Evolutionary conservation across 1,140 invertebrate genomes (phyloP).

Genomic region (Odontomachus brunneus): DNA sequence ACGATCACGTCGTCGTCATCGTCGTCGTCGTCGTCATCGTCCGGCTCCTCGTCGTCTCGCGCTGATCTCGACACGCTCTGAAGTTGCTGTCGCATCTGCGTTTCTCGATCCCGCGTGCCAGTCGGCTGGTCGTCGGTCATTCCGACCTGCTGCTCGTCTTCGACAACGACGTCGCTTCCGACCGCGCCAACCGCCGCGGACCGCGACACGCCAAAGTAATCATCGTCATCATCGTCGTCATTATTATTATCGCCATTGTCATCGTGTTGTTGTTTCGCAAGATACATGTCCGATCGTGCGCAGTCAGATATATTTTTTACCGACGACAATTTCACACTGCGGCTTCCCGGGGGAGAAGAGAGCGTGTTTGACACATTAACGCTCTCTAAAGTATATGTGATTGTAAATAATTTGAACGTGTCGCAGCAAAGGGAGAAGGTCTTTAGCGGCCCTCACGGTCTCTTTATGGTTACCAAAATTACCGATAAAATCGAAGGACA

Average conservation of each 20-base stretch:
- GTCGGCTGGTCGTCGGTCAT: not conserved
- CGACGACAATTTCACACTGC: slow-evolving; percentile 37
- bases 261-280: slow-evolving; percentile 21
- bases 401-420: too few relatives aligned
- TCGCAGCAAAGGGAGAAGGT: too few relatives aligned
- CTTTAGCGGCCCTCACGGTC: too few relatives aligned
- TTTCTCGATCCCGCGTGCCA: slow-evolving; percentile 48
- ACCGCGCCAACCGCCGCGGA: not conserved
- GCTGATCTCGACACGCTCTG: slow-evolving; percentile 59
- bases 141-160: not conserved
- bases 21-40: slow-evolving; percentile 65
- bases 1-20: slow-evolving; percentile 55
- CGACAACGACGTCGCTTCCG: slow-evolving; percentile 1
- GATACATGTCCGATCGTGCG: slow-evolving; percentile 43
- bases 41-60: slow-evolving; percentile 62
- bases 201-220: not conserved
- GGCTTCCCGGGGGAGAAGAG: not conserved
- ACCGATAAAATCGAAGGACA: not conserved
- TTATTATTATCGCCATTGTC: not conserved
- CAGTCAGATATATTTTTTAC: slow-evolving; percentile 40
- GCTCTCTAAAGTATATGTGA: too few relatives aligned
- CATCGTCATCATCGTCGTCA: too few relatives aligned
- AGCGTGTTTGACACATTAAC: not conserved
- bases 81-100: slow-evolving; percentile 68
- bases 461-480: not conserved